Conservation (phyloP, 2,888 invertebrate genomes). For the Molorchus minor region DNA sequence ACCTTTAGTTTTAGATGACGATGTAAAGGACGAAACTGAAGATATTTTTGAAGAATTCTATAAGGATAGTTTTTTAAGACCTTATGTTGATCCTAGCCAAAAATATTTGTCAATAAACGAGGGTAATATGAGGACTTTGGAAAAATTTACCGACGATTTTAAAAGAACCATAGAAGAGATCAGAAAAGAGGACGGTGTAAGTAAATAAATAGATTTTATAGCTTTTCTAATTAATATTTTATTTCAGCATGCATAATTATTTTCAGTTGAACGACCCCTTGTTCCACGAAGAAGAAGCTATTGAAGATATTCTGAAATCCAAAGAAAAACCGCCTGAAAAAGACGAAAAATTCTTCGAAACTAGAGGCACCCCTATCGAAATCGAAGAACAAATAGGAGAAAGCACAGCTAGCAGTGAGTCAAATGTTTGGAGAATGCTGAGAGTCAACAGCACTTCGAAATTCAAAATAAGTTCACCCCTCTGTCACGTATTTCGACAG, state of each 20-base stretch:
- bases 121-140: conserved; percentile 48
- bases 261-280: conserved; percentile 21
- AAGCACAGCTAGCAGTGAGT: conserved; percentile 40
- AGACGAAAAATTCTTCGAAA: conserved; percentile 1
- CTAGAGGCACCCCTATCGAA: conserved; percentile 20
- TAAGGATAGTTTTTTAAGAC: conserved; percentile 44
- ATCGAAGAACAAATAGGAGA: conserved; percentile 19
- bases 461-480: conserved; percentile 47
- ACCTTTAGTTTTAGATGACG: conserved; percentile 42
- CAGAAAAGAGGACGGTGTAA: conserved; percentile 46
- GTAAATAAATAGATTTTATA: neutral
- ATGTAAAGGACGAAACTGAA: conserved; percentile 45
- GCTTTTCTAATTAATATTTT: neutral
- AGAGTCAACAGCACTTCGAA: conserved; percentile 35
- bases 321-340: neutral
- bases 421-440: conserved; percentile 52
- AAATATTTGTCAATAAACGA: conserved; percentile 49
- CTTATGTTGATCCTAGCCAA: conserved; percentile 35
- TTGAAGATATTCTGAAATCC: conserved; percentile 25
- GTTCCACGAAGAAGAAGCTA: conserved; percentile 22
- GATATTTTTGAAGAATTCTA: conserved; percentile 52
- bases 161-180: conserved; percentile 47
- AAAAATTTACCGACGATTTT: conserved; percentile 52
- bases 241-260: neutral
- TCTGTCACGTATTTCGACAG: conserved; percentile 42